Conservation (phyloP, 2,888 invertebrate genomes). For the Panorpa germanica region DNA sequence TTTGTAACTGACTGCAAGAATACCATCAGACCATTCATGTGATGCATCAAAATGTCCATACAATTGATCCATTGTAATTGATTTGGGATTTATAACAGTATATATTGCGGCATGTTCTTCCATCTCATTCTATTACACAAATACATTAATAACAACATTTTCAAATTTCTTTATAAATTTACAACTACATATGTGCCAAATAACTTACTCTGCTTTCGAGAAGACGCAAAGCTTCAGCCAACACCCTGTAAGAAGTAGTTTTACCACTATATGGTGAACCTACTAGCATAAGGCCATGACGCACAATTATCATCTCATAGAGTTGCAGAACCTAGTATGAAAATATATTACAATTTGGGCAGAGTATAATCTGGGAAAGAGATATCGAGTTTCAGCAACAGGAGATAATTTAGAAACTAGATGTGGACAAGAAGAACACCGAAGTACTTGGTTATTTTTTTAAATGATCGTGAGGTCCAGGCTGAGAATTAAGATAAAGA, state of each 20-base stretch:
- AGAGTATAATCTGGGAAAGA: constrained; percentile 36
- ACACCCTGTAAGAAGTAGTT: constrained; percentile 62
- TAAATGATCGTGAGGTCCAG: too few relatives aligned
- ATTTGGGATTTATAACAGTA: constrained; percentile 81
- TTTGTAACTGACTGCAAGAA: constrained; percentile 67
- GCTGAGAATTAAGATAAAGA: too few relatives aligned
- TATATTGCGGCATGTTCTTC: constrained; percentile 59
- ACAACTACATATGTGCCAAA: too few relatives aligned
- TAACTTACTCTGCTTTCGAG: constrained; percentile 41
- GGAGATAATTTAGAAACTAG: constrained; percentile 20
- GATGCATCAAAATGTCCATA: constrained; percentile 92
- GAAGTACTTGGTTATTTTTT: too few relatives aligned
- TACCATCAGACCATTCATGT: constrained; percentile 88
- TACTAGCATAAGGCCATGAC: constrained; percentile 89
- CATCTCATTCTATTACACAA: constrained; percentile 37
- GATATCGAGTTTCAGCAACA: constrained; percentile 40
- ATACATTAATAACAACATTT: neutral
- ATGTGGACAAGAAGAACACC: too few relatives aligned
- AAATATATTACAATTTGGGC: constrained; percentile 30
- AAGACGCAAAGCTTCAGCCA: constrained; percentile 63
- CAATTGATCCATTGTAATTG: constrained; percentile 87
- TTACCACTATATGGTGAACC: constrained; percentile 88
- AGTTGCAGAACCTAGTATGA: constrained; percentile 44
- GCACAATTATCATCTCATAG: constrained; percentile 88
- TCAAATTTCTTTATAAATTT: too few relatives aligned